phyloP scores from a whole-genome alignment of 2,113 vertebrate genomes.

The Elgaria multicarinata region DNA sequence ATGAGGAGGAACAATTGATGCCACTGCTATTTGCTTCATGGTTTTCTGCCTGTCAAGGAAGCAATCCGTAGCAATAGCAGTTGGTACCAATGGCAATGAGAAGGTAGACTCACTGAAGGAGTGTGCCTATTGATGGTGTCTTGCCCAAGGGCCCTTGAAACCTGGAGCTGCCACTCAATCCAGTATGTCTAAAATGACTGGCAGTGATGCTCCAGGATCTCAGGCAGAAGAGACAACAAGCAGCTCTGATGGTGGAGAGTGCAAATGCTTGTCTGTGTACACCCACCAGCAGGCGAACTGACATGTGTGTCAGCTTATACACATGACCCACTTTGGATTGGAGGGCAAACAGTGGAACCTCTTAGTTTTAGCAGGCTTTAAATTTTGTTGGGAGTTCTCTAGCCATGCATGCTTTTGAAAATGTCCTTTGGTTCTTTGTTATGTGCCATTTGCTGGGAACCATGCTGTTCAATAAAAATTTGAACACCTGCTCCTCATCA shows the following conservation, averaged over 20 bases:
- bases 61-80: too few relatives aligned
- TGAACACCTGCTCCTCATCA: background rate
- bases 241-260: too few relatives aligned
- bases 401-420: constrained; percentile 1
- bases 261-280: background rate
- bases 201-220: background rate
- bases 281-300: background rate
- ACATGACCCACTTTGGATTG: background rate
- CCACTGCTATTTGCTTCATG: too few relatives aligned
- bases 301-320: background rate
- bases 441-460: background rate
- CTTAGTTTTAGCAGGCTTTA: background rate
- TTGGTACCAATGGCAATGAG: too few relatives aligned
- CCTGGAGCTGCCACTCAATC: background rate
- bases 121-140: too few relatives aligned
- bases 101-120: too few relatives aligned
- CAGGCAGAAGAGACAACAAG: background rate
- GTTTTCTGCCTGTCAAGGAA: too few relatives aligned
- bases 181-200: background rate
- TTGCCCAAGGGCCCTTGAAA: too few relatives aligned
- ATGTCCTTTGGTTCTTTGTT: background rate
- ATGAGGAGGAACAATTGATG: too few relatives aligned
- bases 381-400: background rate
- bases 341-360: background rate
- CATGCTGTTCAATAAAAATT: background rate